These are phyloP conservation scores for Ailuropoda melanoleuca DNA, from an alignment of 2,113 vertebrate genomes.

Conservation along the genomic window DNA sequence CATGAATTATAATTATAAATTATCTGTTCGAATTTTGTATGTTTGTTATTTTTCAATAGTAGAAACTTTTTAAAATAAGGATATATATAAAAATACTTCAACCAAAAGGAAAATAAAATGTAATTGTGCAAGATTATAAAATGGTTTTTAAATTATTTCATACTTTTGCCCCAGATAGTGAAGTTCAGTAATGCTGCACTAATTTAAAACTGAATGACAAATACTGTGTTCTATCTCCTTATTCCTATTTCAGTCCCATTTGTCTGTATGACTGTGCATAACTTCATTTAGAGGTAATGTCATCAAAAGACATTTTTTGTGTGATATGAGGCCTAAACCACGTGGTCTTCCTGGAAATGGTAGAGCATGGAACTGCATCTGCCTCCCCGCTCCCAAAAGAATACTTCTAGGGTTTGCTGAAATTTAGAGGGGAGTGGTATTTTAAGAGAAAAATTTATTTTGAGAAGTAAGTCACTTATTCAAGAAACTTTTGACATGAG, in stretches of 20 bases:
- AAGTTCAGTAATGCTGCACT: neutral
- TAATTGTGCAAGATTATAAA: neutral
- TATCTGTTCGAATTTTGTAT: neutral
- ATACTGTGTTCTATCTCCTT: neutral
- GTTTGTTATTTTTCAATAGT: slow-evolving; percentile 11
- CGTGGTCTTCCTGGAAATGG: neutral
- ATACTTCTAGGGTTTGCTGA: neutral
- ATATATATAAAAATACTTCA: neutral
- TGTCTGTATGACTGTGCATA: neutral
- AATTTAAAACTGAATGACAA: neutral
- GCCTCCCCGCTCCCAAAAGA: neutral
- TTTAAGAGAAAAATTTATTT: neutral
- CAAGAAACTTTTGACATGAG: neutral
- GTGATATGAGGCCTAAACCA: neutral
- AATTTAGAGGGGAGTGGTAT: neutral
- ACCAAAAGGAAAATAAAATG: neutral
- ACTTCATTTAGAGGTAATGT: neutral
- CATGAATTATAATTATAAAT: neutral
- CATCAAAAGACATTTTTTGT: neutral
- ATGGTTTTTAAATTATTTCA: neutral
- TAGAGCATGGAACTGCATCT: neutral
- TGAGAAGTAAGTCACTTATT: neutral
- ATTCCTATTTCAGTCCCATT: neutral
- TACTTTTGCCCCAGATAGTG: neutral
- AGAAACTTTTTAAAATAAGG: neutral